Conservation (phyloP, 2,113 vertebrate species). For the Rynchops niger region DNA sequence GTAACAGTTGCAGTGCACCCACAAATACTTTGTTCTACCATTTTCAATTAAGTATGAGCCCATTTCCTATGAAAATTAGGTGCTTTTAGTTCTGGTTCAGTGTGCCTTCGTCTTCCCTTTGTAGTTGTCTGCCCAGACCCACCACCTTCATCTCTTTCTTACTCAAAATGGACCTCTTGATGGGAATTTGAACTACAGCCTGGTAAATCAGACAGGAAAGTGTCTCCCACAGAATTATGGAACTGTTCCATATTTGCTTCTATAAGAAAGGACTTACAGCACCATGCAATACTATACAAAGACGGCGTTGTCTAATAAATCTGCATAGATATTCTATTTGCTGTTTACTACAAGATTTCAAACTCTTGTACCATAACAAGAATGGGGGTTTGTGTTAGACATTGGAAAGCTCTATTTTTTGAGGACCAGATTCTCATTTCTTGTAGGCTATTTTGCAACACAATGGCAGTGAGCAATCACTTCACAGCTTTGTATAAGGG, state of each 20-base stretch:
- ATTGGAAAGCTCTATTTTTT: neutral
- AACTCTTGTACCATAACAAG: neutral
- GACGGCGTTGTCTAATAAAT: conserved; percentile 29
- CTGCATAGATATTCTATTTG: conserved; percentile 15
- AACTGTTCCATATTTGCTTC: conserved; percentile 48
- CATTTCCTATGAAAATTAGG: neutral
- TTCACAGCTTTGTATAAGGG: neutral
- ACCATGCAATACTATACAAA: conserved; percentile 9
- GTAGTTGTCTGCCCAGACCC: neutral
- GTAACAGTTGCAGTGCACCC: neutral
- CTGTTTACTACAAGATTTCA: neutral
- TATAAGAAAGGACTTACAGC: conserved; percentile 31
- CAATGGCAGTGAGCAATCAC: neutral
- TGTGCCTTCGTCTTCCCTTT: neutral
- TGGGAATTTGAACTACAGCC: neutral
- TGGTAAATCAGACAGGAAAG: conserved; percentile 27
- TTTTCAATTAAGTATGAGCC: neutral
- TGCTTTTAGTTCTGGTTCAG: neutral
- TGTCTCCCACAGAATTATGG: conserved; percentile 35
- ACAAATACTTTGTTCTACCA: neutral
- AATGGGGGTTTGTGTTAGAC: neutral
- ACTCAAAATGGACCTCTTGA: neutral
- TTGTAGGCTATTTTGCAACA: neutral
- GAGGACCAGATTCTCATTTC: neutral
- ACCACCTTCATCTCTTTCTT: neutral